Percentiles rank a stretch among this genome's conserved stretches.
These are phyloP conservation scores for Microctenopoma lineatum DNA, from an alignment of 2,797 vertebrate genomes.

Conservation along the genomic window DNA sequence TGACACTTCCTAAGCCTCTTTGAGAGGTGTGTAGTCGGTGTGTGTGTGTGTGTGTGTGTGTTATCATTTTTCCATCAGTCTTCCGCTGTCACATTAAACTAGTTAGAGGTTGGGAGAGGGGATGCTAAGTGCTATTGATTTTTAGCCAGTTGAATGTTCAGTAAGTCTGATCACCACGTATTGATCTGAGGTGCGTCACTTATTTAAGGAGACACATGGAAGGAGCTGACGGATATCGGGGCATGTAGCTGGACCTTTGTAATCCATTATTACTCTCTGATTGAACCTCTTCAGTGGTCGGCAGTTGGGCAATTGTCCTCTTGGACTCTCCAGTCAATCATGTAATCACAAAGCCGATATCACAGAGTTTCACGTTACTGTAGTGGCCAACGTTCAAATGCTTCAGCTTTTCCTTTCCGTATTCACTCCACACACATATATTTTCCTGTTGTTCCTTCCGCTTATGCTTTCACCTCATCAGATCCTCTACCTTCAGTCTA, in stretches of 20 bases:
- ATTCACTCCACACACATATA: not conserved
- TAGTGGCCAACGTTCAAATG: not conserved
- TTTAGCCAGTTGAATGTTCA: slow-evolving; percentile 55
- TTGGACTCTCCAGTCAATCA: slow-evolving; percentile 42
- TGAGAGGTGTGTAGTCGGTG: slow-evolving; percentile 3
- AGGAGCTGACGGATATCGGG: slow-evolving; percentile 63
- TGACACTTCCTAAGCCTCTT: slow-evolving; percentile 40
- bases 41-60: slow-evolving; percentile 10
- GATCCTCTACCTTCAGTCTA: not conserved
- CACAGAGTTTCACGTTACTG: slow-evolving; percentile 24
- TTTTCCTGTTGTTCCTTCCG: not conserved
- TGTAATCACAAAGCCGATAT: slow-evolving; percentile 31
- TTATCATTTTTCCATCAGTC: slow-evolving; percentile 51
- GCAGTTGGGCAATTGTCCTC: not conserved
- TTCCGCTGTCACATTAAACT: slow-evolving; percentile 67
- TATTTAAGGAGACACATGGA: slow-evolving; percentile 63
- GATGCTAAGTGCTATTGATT: slow-evolving; percentile 77
- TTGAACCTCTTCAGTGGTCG: slow-evolving; percentile 42
- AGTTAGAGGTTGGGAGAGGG: slow-evolving; percentile 44
- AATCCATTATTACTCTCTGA: slow-evolving; percentile 74
- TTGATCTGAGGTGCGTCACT: slow-evolving; percentile 55
- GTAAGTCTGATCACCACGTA: slow-evolving; percentile 55
- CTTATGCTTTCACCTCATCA: too few species aligned
- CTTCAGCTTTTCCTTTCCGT: not conserved
- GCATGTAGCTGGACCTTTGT: slow-evolving; percentile 52